phyloP scores from a whole-genome alignment of 1,140 invertebrate genomes.

The Trichonephila inaurata region DNA sequence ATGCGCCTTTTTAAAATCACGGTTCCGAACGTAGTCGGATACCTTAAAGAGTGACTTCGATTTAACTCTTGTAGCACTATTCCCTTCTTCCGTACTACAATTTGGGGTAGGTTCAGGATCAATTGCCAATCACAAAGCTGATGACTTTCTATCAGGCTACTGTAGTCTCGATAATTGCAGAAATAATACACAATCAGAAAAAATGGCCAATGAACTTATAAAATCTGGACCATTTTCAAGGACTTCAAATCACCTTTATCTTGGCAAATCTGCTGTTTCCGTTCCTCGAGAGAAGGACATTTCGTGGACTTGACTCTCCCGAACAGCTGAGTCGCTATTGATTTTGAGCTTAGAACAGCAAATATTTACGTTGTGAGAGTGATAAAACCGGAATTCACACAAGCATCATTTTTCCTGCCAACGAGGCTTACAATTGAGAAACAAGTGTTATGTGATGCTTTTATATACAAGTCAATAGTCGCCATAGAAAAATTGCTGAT shows the following conservation, averaged over 20 bases:
- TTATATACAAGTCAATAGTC: background rate
- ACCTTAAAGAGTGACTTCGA: no score
- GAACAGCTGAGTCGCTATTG: slow-evolving; percentile 20
- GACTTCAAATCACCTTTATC: background rate
- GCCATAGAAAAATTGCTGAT: background rate
- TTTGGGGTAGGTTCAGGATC: no score
- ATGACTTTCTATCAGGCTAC: no score
- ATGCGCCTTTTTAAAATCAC: no score
- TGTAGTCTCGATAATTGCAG: no score
- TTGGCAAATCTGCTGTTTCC: background rate
- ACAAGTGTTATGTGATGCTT: background rate
- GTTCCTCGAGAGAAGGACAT: background rate
- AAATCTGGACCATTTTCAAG: background rate
- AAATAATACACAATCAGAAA: background rate
- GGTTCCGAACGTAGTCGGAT: no score
- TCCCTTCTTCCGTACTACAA: no score
- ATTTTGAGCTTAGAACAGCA: background rate
- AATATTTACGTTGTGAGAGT: slow-evolving; percentile 5
- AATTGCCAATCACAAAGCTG: no score
- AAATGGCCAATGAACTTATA: background rate
- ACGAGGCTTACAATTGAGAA: background rate
- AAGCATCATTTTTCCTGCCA: background rate
- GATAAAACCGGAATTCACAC: background rate
- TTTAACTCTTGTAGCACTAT: no score
- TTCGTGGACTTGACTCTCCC: slow-evolving; percentile 4